phyloP scores from a whole-genome alignment of 2,113 vertebrate genomes.

The Neotragus moschatus region DNA sequence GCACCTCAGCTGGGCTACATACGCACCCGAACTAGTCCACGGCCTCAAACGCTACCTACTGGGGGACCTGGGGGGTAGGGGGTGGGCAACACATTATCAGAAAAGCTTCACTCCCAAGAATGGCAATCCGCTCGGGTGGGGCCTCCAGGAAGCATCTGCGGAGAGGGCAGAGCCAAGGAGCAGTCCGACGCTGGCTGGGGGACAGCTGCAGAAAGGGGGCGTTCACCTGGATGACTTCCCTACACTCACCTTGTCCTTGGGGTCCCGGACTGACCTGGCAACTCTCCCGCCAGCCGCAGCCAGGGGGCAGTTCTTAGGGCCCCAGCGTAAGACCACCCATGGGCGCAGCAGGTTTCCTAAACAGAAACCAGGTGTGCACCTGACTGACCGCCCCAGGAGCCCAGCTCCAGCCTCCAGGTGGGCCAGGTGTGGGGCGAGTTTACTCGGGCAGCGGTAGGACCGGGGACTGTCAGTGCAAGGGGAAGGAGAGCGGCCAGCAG shows the following conservation, averaged over 20 bases:
- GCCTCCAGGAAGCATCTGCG: background rate
- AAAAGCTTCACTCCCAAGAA: background rate
- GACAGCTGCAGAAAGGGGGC: rapidly evolving
- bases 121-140: rapidly evolving
- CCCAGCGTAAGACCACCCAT: background rate
- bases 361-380: background rate
- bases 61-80: rapidly evolving
- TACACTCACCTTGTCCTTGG: too few species aligned
- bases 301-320: background rate
- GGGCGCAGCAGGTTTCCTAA: background rate
- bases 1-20: too few species aligned
- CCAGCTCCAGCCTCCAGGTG: background rate
- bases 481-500: too few species aligned
- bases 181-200: rapidly evolving
- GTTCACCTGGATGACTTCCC: rapidly evolving
- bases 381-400: too few species aligned
- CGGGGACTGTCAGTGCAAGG: rapidly evolving
- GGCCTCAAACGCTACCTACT: background rate
- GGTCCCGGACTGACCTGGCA: rapidly evolving
- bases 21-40: background rate
- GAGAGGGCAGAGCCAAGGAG: background rate
- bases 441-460: background rate
- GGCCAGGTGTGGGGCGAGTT: rapidly evolving
- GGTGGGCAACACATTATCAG: background rate
- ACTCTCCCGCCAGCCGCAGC: background rate